phyloP scores from a whole-genome alignment of 2,888 invertebrate genomes.

The Amphipoea oculea region DNA sequence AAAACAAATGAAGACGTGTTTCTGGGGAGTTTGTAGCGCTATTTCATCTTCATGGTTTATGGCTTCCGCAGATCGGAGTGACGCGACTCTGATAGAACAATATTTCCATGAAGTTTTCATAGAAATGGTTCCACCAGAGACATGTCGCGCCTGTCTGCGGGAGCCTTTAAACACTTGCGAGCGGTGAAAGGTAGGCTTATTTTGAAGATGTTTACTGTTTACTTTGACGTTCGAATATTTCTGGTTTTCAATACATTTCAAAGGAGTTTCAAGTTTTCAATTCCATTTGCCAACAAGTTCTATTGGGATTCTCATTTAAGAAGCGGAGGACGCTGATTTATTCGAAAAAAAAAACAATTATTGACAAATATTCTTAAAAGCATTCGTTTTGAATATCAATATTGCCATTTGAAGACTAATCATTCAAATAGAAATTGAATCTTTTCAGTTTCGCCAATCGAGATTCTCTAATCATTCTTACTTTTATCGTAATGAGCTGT shows the following conservation, averaged over 20 bases:
- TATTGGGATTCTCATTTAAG: no score
- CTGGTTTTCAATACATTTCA: background rate
- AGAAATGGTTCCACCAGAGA: background rate
- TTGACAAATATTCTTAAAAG: background rate
- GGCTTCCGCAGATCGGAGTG: no score
- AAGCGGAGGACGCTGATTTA: background rate
- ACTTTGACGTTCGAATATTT: constrained; percentile 4
- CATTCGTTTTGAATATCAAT: background rate
- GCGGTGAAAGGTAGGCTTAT: background rate
- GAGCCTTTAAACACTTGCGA: background rate
- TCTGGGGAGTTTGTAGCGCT: background rate
- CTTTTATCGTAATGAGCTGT: constrained; percentile 36
- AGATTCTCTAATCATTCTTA: constrained; percentile 13
- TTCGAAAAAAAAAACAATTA: background rate
- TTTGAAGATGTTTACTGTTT: background rate
- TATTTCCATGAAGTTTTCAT: background rate
- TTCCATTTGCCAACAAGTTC: background rate
- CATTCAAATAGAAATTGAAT: background rate
- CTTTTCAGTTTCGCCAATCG: background rate
- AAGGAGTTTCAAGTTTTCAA: background rate
- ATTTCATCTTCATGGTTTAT: background rate
- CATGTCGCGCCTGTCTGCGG: no score
- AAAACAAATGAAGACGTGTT: background rate
- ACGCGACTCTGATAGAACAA: background rate
- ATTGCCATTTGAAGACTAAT: background rate